Conservation (phyloP, 2,113 vertebrate species). For the Gallinago paraguaiae region DNA sequence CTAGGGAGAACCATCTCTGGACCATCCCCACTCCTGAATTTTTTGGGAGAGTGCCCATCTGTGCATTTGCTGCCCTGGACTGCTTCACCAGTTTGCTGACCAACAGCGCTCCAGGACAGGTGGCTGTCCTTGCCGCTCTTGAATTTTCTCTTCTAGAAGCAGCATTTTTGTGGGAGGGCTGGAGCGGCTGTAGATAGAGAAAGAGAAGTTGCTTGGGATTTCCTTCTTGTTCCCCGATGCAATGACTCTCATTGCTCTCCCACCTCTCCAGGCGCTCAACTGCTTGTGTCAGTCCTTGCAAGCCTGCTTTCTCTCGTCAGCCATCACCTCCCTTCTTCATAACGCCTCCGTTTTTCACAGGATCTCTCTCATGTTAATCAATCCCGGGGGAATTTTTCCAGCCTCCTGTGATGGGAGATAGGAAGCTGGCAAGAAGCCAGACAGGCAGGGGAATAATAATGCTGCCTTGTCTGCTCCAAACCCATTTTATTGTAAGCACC, state of each 20-base stretch:
- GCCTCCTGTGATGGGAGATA: not conserved
- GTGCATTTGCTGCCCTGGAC: not conserved
- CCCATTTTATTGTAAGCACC: not conserved
- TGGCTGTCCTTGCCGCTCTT: not conserved
- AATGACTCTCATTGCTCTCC: not conserved
- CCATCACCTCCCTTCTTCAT: not conserved
- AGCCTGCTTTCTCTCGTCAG: not conserved
- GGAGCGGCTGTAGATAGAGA: not conserved
- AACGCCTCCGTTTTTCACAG: not conserved
- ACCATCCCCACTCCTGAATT: not conserved
- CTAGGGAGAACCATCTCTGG: not conserved
- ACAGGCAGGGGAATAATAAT: not conserved
- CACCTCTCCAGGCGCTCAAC: not conserved
- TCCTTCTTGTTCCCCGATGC: not conserved
- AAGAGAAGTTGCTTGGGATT: not conserved
- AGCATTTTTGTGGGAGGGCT: not conserved
- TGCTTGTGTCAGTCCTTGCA: not conserved
- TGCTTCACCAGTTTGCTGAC: not conserved
- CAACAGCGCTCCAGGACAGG: not conserved
- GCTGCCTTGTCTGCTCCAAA: not conserved
- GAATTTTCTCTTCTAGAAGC: not conserved
- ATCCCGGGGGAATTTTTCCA: not conserved
- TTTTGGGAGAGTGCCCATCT: not conserved
- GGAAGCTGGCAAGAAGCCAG: conserved; percentile 7
- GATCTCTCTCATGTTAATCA: conserved; percentile 3